Conservation (phyloP, 2,888 invertebrate species). For the Aethes cnicana region DNA sequence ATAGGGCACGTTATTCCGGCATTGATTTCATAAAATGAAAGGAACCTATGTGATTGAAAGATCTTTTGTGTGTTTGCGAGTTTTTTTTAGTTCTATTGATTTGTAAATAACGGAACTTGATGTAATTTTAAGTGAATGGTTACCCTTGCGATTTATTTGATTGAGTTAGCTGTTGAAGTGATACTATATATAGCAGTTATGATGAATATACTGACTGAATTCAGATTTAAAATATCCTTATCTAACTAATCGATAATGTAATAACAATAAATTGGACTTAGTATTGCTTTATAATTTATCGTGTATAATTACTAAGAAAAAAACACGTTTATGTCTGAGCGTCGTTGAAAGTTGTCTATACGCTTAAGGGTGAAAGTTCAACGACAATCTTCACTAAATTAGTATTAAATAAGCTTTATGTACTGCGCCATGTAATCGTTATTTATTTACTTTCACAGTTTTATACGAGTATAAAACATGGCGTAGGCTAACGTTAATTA, state of each 20-base stretch:
- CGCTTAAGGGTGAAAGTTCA: too few species aligned
- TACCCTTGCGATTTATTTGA: neutral
- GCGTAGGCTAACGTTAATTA: conserved; percentile 45
- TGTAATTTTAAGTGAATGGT: conserved; percentile 17
- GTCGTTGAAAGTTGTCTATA: too few species aligned
- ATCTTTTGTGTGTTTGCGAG: conserved; percentile 39
- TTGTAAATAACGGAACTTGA: conserved; percentile 25
- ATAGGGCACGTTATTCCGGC: conserved; percentile 20
- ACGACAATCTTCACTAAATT: conserved; percentile 19
- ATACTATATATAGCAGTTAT: neutral
- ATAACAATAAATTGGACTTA: too few species aligned
- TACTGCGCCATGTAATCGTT: conserved; percentile 35
- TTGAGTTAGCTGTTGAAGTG: neutral
- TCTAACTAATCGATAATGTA: too few species aligned
- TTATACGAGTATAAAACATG: conserved; percentile 40
- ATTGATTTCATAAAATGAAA: conserved; percentile 29
- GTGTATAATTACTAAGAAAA: too few species aligned
- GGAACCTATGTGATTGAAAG: conserved; percentile 41
- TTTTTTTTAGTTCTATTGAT: conserved; percentile 10
- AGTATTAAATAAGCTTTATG: conserved; percentile 39
- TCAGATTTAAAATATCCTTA: too few species aligned
- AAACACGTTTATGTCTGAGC: too few species aligned
- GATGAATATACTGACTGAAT: too few species aligned
- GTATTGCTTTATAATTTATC: too few species aligned
- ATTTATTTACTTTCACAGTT: conserved; percentile 38